A percentile compares a stretch with the other conserved stretches of the same genome.
These are phyloP conservation scores for Branchinecta lindahli DNA, from an alignment of 1,140 invertebrate species.

Conservation along the genomic window DNA sequence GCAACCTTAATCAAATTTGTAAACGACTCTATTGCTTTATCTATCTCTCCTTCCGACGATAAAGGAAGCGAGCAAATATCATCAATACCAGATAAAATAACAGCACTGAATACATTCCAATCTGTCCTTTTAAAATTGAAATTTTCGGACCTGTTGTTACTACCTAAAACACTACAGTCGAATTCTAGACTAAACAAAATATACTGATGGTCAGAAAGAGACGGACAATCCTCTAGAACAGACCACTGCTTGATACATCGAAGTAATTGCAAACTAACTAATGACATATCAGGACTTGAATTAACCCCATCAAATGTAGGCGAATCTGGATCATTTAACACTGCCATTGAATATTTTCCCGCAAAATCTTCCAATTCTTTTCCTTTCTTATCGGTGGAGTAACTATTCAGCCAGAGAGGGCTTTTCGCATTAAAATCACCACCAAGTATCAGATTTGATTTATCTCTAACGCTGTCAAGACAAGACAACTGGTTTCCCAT, in stretches of 20 bases:
- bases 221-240: not conserved
- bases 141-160: not conserved
- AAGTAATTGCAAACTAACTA: not conserved
- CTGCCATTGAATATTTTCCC: not conserved
- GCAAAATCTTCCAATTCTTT: slow-evolving; percentile 5
- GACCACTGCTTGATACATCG: not conserved
- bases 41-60: not conserved
- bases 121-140: not conserved
- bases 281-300: not conserved
- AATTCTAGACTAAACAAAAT: not conserved
- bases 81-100: not conserved
- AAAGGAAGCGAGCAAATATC: not conserved
- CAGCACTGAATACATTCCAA: not conserved
- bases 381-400: not conserved
- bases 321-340: slow-evolving; percentile 4
- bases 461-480: too few species aligned
- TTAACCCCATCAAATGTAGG: not conserved
- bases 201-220: not conserved
- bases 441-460: too few species aligned
- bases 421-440: slow-evolving; percentile 9
- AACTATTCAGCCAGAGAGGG: not conserved
- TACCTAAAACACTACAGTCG: not conserved
- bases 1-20: not conserved
- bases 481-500: too few species aligned
- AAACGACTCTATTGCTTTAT: not conserved